phyloP scores from a whole-genome alignment of 1,140 invertebrate species.

The Leptonema lineaticorne region DNA sequence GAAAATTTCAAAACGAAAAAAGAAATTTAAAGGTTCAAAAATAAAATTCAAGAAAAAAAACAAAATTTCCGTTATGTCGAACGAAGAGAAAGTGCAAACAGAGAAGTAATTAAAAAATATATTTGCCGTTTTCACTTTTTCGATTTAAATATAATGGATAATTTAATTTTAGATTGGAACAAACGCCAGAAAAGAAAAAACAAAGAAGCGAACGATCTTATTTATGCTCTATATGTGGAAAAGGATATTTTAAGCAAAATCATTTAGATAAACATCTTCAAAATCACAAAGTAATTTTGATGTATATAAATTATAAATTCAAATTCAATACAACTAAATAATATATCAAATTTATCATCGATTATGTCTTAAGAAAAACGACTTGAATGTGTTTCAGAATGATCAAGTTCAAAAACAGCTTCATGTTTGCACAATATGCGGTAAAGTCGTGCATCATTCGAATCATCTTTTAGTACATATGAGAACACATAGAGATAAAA shows the following conservation, averaged over 20 bases:
- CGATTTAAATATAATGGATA: too few species aligned
- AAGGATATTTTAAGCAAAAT: slow-evolving; percentile 38
- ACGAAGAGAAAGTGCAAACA: too few species aligned
- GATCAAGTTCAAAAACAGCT: slow-evolving; percentile 22
- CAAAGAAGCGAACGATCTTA: slow-evolving; percentile 29
- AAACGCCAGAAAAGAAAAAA: slow-evolving; percentile 25
- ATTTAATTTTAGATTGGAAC: background rate
- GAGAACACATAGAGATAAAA: slow-evolving; percentile 35
- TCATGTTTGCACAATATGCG: slow-evolving; percentile 33
- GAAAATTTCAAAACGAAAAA: slow-evolving; percentile 32
- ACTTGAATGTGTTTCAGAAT: slow-evolving; percentile 1
- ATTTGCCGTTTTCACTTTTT: background rate
- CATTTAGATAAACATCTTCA: slow-evolving; percentile 35
- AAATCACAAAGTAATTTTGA: slow-evolving; percentile 28
- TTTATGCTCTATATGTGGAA: slow-evolving; percentile 38
- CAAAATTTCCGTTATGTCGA: background rate
- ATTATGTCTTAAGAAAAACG: too few species aligned
- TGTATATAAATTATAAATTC: background rate
- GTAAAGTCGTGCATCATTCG: slow-evolving; percentile 33
- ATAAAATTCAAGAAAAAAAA: slow-evolving; percentile 30
- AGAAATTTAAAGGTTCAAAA: slow-evolving; percentile 11
- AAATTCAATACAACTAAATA: background rate
- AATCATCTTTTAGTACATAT: slow-evolving; percentile 38
- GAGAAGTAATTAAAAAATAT: too few species aligned
- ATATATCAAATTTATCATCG: background rate